A percentile compares a stretch with the other conserved stretches of the same genome.
phyloP scores from a whole-genome alignment of 2,113 vertebrate genomes.

The Siniperca knerii region DNA sequence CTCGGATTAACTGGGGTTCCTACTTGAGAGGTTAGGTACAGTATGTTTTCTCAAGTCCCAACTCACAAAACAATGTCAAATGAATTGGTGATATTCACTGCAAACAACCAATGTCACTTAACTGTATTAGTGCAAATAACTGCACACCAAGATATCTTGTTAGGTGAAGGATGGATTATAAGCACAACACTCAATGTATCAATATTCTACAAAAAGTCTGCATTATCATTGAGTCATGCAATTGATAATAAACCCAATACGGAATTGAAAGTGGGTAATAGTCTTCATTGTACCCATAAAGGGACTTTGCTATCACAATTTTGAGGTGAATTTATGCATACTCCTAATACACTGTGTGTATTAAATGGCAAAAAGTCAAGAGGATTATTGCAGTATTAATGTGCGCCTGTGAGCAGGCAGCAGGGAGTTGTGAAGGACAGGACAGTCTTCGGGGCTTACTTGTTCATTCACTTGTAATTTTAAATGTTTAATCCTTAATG shows the following conservation, averaged over 20 bases:
- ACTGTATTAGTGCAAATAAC: not conserved
- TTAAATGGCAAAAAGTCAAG: constrained; percentile 65
- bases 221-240: constrained; percentile 19
- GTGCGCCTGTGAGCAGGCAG: constrained; percentile 52
- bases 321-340: constrained; percentile 45
- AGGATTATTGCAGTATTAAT: constrained; percentile 66
- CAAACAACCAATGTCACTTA: not conserved
- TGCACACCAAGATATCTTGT: not conserved
- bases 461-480: constrained; percentile 69
- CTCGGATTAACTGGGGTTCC: not conserved
- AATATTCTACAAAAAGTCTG: not conserved
- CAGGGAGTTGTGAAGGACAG: constrained; percentile 63
- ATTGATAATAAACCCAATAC: constrained; percentile 26
- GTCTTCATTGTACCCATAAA: constrained; percentile 36
- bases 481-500: constrained; percentile 73
- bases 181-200: not conserved
- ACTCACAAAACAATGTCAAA: not conserved
- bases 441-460: constrained; percentile 65
- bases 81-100: not conserved
- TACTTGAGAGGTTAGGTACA: not conserved
- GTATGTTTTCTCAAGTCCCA: constrained; percentile 11
- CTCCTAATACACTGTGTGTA: constrained; percentile 38
- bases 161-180: constrained; percentile 3
- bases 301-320: constrained; percentile 44
- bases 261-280: constrained; percentile 36